A percentile compares a stretch with the other conserved stretches of the same genome.
These are phyloP conservation scores for Coturnix japonica DNA, from an alignment of 2,113 vertebrate species.

Conservation along the genomic window DNA sequence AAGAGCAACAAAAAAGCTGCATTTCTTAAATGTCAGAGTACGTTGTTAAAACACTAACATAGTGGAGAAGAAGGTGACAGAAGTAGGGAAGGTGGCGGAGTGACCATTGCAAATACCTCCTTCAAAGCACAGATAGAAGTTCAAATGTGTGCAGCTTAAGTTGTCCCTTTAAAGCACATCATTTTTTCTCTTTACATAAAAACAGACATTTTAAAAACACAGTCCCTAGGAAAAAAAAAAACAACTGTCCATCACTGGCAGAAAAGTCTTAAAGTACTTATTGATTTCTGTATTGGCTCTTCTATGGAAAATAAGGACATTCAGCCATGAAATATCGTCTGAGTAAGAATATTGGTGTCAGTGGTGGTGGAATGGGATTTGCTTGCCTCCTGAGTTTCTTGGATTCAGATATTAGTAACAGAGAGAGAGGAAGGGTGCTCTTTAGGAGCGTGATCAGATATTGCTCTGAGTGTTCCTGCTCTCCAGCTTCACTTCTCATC, in stretches of 20 bases:
- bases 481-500: background rate
- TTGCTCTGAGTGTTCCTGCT: background rate
- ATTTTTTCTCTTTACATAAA: background rate
- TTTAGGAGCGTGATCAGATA: background rate
- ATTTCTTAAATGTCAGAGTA: background rate
- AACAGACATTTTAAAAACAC: constrained; percentile 14
- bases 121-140: background rate
- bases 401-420: background rate
- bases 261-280: background rate
- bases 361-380: background rate
- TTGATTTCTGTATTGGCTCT: background rate
- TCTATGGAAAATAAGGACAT: background rate
- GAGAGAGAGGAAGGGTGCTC: background rate
- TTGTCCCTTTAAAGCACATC: background rate
- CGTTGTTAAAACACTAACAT: constrained; percentile 41
- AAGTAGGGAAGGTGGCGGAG: background rate
- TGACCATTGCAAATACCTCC: background rate
- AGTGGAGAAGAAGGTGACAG: background rate
- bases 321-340: background rate
- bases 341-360: background rate
- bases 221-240: constrained; percentile 25
- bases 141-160: background rate
- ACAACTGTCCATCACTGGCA: background rate
- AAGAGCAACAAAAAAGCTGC: background rate
- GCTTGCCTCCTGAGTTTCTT: background rate